phyloP scores from a whole-genome alignment of 2,113 vertebrate species.

The Rafetus swinhoei region DNA sequence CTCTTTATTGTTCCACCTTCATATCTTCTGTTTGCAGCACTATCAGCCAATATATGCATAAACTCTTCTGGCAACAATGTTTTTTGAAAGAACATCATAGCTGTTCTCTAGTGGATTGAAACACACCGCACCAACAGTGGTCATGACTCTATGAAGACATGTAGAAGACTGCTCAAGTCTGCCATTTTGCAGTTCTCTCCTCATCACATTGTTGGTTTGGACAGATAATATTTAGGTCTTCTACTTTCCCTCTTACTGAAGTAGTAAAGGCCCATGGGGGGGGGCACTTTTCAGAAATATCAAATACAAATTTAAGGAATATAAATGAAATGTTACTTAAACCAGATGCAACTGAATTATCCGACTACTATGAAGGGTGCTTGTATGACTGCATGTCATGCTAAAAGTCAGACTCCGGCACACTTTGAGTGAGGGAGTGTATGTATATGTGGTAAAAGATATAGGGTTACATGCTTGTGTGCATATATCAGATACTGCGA shows the following conservation, averaged over 20 bases:
- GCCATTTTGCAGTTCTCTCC: neutral
- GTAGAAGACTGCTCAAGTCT: neutral
- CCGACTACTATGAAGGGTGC: neutral
- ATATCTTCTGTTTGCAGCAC: neutral
- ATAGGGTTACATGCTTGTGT: neutral
- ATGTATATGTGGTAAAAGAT: fast-evolving
- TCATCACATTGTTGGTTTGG: neutral
- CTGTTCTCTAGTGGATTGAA: neutral
- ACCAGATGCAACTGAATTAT: neutral
- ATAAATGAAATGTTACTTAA: neutral
- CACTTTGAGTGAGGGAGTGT: neutral
- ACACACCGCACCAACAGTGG: neutral
- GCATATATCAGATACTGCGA: fast-evolving
- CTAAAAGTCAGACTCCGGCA: neutral
- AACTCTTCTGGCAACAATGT: neutral
- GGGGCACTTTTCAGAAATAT: neutral
- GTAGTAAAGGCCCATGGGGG: neutral
- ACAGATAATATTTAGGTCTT: neutral
- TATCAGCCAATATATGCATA: neutral
- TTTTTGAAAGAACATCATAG: neutral
- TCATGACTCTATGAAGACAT: neutral
- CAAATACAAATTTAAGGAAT: neutral
- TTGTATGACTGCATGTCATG: neutral
- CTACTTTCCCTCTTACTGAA: neutral
- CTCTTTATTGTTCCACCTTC: neutral